phyloP scores from a whole-genome alignment of 2,888 invertebrate genomes.

The Cheiracanthium punctorium region DNA sequence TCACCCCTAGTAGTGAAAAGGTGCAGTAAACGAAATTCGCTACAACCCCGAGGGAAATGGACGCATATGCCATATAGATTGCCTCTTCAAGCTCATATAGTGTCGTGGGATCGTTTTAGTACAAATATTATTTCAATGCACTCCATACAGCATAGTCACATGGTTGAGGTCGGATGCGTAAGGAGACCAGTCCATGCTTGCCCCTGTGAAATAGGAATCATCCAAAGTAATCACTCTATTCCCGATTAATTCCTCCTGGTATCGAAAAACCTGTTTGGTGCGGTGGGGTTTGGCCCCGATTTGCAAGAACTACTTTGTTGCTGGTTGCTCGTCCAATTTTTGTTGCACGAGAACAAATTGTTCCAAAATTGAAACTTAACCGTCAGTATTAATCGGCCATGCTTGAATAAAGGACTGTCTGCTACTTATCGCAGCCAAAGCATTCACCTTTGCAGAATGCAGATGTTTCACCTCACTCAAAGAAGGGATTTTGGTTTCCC shows the following conservation, averaged over 20 bases:
- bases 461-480: conserved; percentile 15
- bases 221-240: not conserved
- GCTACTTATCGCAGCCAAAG: not conserved
- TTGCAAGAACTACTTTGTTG: not conserved
- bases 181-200: not conserved
- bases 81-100: conserved; percentile 28
- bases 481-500: conserved; percentile 8
- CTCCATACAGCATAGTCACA: not conserved
- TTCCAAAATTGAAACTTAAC: not conserved
- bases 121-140: conserved; percentile 26
- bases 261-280: conserved; percentile 20
- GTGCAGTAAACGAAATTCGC: not conserved
- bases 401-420: conserved; percentile 16
- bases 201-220: not conserved
- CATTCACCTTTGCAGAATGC: conserved; percentile 1
- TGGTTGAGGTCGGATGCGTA: not conserved
- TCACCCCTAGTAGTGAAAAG: not conserved
- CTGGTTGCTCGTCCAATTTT: conserved; percentile 1
- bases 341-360: too few species aligned
- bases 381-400: not conserved
- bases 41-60: too few species aligned
- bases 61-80: too few species aligned
- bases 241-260: not conserved
- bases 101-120: conserved; percentile 32
- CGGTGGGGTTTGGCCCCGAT: not conserved